Base-by-base conservation (phyloP, 2,888 invertebrate genomes). In the Lepas anatifera region DNA sequence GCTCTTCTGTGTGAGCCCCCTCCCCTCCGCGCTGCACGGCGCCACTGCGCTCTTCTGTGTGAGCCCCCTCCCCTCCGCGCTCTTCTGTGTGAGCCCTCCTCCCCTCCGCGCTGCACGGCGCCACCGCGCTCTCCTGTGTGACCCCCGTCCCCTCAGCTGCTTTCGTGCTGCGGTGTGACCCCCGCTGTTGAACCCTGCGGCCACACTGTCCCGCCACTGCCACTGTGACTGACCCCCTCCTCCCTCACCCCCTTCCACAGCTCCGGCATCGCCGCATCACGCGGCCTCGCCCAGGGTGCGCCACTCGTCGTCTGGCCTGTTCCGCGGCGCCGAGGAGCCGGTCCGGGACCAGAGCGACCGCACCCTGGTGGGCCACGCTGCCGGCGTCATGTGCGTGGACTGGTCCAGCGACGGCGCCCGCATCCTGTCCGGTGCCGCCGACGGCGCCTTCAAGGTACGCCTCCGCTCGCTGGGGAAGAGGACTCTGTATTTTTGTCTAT, bases 271-370 rank as follows among this genome's bases (percentile, higher is more conserved):
- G 13, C 39, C 13, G 66, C 66, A 25, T 25, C 8, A n/a, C n/a
- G n/a, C 66, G 18, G 39, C 66, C 16, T 66, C 66, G 66, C 66
- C 66, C 25, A 32, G 39, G 37, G n/a, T 66, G 25, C 66, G 66
- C 25, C 66, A 39, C 25, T 66, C 66, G 39, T 66, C 66, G 25
- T 3, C 41, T 1, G 37, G 66, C 39, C 11, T 18, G 25, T 39
- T 66, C 39, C 10, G 3, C 13, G 35, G 4, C 64, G 2, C 25
- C 37, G 27, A n/a, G 6, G 3, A 16, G 25, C 13, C 13, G 25
- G 16, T 1, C 11, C 13, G 10, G 2, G 66, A 66, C 66, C 25
- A 41, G 39, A 66, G 68, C 29, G 22, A 27, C 6, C 22, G 3
- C 16, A 37, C 52, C 16, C 50, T 68, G 22, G 6, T 8, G 16